A percentile compares a stretch with the other conserved stretches of the same genome.
These are phyloP conservation scores for Cryptus armator DNA, from an alignment of 2,888 invertebrate genomes.

Conservation along the genomic window DNA sequence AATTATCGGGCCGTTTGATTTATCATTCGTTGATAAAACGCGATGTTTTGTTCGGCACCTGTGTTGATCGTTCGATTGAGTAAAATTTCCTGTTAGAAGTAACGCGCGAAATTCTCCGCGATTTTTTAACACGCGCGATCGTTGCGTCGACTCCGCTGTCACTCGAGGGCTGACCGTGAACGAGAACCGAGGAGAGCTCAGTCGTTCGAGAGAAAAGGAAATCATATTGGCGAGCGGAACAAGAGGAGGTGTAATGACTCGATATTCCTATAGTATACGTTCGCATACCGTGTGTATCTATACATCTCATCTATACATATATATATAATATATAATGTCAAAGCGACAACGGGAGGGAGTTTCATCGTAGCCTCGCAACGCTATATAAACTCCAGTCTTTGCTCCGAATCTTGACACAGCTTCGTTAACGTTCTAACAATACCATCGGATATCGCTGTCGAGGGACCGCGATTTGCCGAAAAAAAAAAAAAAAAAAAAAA, in stretches of 20 bases:
- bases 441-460: neutral
- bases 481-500: no score
- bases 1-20: no score
- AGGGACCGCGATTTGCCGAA: no score
- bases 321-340: neutral
- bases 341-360: slow-evolving; percentile 55
- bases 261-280: neutral
- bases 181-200: neutral
- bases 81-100: no score
- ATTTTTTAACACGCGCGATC: neutral
- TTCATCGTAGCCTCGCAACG: slow-evolving; percentile 40
- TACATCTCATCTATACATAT: neutral
- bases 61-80: no score
- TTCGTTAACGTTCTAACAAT: slow-evolving; percentile 31
- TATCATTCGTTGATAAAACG: no score
- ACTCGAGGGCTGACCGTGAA: slow-evolving; percentile 28
- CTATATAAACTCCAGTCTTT: slow-evolving; percentile 65
- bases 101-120: no score
- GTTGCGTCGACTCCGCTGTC: neutral
- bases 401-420: slow-evolving; percentile 58
- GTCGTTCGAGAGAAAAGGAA: neutral
- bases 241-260: neutral
- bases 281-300: neutral
- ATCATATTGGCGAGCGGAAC: neutral
- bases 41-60: no score